Percentiles rank a stretch among this genome's conserved stretches.
phyloP scores from a whole-genome alignment of 2,888 invertebrate species.

The Trichopria drosophilae region DNA sequence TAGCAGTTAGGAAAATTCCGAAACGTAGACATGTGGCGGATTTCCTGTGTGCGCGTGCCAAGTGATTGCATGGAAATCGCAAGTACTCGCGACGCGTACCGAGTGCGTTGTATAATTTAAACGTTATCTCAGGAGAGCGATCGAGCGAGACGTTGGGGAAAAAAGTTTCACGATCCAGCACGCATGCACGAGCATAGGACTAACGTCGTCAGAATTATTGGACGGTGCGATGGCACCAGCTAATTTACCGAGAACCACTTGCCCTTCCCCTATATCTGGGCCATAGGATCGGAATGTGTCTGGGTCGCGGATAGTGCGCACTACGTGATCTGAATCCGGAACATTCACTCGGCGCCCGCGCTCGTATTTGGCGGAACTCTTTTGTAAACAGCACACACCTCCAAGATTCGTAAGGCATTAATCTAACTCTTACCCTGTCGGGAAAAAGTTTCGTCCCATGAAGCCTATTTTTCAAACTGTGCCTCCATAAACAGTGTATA shows the following conservation, averaged over 20 bases:
- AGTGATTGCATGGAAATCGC: no score
- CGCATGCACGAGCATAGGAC: not conserved
- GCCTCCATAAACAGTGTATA: no score
- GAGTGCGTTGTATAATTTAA: no score
- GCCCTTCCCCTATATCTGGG: constrained; percentile 31
- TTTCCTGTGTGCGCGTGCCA: no score
- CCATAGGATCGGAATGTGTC: constrained; percentile 39
- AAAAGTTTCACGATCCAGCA: constrained; percentile 15
- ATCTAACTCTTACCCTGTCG: no score
- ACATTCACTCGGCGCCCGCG: constrained; percentile 31
- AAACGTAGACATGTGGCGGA: not conserved
- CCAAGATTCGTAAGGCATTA: no score
- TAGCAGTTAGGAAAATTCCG: not conserved
- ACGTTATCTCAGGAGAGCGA: no score
- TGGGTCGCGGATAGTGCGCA: constrained; percentile 42
- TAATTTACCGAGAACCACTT: constrained; percentile 34
- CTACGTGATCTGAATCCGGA: constrained; percentile 43
- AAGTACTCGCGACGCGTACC: no score
- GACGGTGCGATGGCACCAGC: constrained; percentile 31
- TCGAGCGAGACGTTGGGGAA: constrained; percentile 18
- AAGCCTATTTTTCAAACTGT: no score
- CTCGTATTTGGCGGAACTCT: no score
- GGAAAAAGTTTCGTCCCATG: no score
- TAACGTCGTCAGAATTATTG: constrained; percentile 26
- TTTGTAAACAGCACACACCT: constrained; percentile 37